These are phyloP conservation scores for Anagrus nilaparvatae DNA, from an alignment of 1,140 invertebrate genomes.

Conservation along the genomic window DNA sequence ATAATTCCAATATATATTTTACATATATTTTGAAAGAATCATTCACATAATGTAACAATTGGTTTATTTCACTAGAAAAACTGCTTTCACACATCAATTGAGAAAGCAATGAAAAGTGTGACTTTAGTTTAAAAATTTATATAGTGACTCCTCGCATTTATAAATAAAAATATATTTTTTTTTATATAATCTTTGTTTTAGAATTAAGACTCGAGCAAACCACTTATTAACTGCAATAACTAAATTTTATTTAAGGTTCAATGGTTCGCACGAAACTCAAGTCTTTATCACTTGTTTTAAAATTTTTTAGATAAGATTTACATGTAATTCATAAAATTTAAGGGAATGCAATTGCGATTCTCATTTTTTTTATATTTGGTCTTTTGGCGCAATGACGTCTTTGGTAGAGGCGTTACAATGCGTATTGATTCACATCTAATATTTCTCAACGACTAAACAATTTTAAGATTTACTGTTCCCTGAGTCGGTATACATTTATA, in stretches of 20 bases:
- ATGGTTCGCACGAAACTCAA: constrained; percentile 11
- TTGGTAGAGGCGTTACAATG: constrained; percentile 31
- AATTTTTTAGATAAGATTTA: constrained; percentile 15
- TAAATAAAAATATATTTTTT: constrained; percentile 26
- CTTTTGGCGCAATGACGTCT: constrained; percentile 31
- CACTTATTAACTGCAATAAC: background rate
- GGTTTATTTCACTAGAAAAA: constrained; percentile 28
- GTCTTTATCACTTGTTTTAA: constrained; percentile 11
- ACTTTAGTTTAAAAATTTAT: constrained; percentile 26
- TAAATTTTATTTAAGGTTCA: constrained; percentile 8
- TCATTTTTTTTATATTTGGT: constrained; percentile 28
- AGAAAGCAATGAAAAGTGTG: constrained; percentile 19
- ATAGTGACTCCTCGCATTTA: constrained; percentile 27
- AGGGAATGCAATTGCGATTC: constrained; percentile 12
- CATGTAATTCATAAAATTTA: constrained; percentile 9
- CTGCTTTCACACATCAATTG: constrained; percentile 16
- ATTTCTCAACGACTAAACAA: constrained; percentile 20
- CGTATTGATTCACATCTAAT: constrained; percentile 15
- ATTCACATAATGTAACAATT: constrained; percentile 23
- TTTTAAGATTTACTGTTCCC: constrained; percentile 30
- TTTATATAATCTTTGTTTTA: constrained; percentile 12
- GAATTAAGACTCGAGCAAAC: constrained; percentile 10
- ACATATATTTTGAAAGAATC: constrained; percentile 19
- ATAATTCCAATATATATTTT: constrained; percentile 19
- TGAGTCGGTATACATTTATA: constrained; percentile 25